Evolutionary conservation across 2,888 invertebrate species (phyloP).

Genomic region (Eilema caniola): DNA sequence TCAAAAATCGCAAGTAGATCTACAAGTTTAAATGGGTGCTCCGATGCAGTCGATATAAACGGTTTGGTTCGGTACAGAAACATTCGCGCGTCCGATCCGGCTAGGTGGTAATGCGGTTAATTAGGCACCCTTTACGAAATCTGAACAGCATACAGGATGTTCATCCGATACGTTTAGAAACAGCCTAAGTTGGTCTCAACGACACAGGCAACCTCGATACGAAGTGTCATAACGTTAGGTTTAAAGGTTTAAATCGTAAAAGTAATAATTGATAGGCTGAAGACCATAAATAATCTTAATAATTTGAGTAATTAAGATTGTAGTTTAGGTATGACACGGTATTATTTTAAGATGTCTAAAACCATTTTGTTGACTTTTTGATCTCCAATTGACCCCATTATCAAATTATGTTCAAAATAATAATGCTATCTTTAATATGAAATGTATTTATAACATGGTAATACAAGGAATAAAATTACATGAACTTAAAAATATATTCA

Average conservation of each 20-base stretch:
- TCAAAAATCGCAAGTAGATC: conserved; percentile 18
- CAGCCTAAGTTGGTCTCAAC: neutral
- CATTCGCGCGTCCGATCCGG: conserved; percentile 69
- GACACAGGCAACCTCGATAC: neutral
- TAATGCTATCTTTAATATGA: neutral
- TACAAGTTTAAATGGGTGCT: conserved; percentile 23
- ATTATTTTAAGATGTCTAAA: neutral
- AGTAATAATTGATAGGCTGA: neutral
- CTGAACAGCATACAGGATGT: conserved; percentile 60
- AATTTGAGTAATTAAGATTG: neutral
- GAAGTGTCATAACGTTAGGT: neutral
- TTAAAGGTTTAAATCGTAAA: neutral
- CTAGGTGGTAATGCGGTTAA: conserved; percentile 81
- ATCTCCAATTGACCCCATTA: neutral
- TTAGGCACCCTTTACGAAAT: conserved; percentile 70
- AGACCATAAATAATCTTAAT: neutral
- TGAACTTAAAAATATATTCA: neutral
- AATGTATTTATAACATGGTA: neutral
- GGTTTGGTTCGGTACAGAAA: conserved; percentile 57
- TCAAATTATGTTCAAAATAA: neutral
- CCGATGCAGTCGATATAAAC: conserved; percentile 34
- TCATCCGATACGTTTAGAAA: neutral
- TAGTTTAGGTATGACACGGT: neutral
- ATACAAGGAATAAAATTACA: neutral
- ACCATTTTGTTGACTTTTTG: neutral